These are phyloP conservation scores for Tholera decimalis DNA, from an alignment of 2,888 invertebrate genomes.

Conservation along the genomic window DNA sequence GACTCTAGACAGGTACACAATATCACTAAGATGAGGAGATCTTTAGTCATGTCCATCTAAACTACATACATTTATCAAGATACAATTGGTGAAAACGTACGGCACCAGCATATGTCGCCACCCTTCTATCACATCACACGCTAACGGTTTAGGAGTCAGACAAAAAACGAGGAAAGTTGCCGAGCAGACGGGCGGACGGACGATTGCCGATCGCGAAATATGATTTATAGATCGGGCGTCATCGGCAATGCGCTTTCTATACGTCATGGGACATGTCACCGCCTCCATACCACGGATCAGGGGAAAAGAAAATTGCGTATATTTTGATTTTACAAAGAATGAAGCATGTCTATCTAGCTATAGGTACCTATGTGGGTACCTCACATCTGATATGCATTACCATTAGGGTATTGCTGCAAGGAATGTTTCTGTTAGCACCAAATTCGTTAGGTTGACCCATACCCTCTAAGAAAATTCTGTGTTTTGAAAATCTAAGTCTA, in stretches of 20 bases:
- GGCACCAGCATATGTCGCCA: constrained; percentile 80
- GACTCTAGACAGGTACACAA: too few relatives aligned
- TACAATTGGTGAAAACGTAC: constrained; percentile 71
- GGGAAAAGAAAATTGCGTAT: constrained; percentile 67
- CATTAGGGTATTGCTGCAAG: too few relatives aligned
- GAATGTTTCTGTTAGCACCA: too few relatives aligned
- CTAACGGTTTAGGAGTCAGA: constrained; percentile 85
- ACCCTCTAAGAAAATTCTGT: too few relatives aligned
- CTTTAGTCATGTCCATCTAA: constrained; percentile 14
- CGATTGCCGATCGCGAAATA: constrained; percentile 86
- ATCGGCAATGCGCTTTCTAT: constrained; percentile 89
- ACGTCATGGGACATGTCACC: constrained; percentile 83
- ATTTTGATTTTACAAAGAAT: constrained; percentile 18
- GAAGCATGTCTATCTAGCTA: not conserved
- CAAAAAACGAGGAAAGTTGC: constrained; percentile 88
- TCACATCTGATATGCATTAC: too few relatives aligned
- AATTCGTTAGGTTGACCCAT: too few relatives aligned
- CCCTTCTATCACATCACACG: constrained; percentile 80
- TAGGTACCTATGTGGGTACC: too few relatives aligned
- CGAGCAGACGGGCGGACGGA: constrained; percentile 80
- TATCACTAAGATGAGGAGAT: too few relatives aligned
- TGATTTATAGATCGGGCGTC: constrained; percentile 90
- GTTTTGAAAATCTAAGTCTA: too few relatives aligned
- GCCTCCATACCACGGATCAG: constrained; percentile 57
- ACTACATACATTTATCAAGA: constrained; percentile 72